Evolutionary conservation across 2,888 invertebrate species (phyloP).

Genomic region (Mesopsocus fuscifrons): DNA sequence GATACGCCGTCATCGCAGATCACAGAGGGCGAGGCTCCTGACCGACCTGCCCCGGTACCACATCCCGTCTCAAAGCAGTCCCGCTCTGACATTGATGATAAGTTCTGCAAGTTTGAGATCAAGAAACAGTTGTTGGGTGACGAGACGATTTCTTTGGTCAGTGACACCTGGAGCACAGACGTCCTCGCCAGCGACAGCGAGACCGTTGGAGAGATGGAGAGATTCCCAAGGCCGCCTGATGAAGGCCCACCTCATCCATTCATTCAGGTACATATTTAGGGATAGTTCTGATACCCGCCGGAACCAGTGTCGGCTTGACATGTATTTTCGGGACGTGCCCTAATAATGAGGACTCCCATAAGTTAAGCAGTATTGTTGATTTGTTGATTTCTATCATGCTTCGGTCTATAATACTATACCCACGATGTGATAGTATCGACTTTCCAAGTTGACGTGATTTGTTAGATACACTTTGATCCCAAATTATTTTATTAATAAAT

Average conservation of each 20-base stretch:
- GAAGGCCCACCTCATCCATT: slow-evolving; percentile 17
- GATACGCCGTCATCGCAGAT: slow-evolving; percentile 93
- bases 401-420: too few species aligned
- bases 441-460: too few species aligned
- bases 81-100: slow-evolving; percentile 89
- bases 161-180: slow-evolving; percentile 98
- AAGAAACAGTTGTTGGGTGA: slow-evolving; percentile 56
- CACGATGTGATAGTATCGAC: too few species aligned
- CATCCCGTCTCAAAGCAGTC: slow-evolving; percentile 50
- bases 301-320: not conserved
- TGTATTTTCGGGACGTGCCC: not conserved
- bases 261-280: slow-evolving; percentile 10
- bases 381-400: too few species aligned
- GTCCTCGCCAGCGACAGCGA: slow-evolving; percentile 94
- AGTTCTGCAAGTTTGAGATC: slow-evolving; percentile 96
- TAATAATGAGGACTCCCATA: too few species aligned
- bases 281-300: too few species aligned
- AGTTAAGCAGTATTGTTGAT: too few species aligned
- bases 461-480: too few species aligned
- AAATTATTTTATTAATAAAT: too few species aligned
- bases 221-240: slow-evolving; percentile 20
- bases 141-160: slow-evolving; percentile 91
- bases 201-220: slow-evolving; percentile 61
- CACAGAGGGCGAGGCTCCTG: slow-evolving; percentile 45
- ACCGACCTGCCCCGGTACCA: slow-evolving; percentile 23